Base-by-base conservation (phyloP, 92 coral and sea anemone genomes). In the Desmophyllum pertusum region DNA sequence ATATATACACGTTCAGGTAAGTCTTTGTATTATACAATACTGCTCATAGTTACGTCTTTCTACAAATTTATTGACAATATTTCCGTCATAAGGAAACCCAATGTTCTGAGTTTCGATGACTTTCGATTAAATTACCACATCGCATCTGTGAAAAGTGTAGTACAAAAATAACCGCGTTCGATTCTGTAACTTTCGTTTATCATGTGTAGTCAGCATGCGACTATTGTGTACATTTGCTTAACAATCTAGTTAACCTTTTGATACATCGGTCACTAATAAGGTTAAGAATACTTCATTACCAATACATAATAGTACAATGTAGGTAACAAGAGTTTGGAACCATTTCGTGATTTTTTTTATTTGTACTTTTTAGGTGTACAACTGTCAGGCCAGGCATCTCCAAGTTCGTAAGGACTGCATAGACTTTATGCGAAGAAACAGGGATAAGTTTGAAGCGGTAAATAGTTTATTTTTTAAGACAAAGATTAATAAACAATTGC, bases 361-460 rank as follows among this genome's bases (percentile, higher is more conserved):
- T 76, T 15, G 37, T 71, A 17, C 43, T 40, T 69, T 69, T 57
- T 59, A 96, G 99, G 93, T 96, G 18, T 89, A 92, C 61, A 86
- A 94, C 87, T 94, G 99, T 69, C 99, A 96, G 84, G 96, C 98
- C 15, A 90, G 89, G 37, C 99, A 96, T 83, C 88, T 90, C 21
- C 95, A 92, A 76, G 98, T 96, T 59, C 88, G 99, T 7, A 94
- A 94, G 77, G 95, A 96, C 53, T 96, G 99, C 79, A 96, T 96
- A n/a, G 98, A 90, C 19, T 96, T 81, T 61, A 94, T 96, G 99
- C 89, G 91, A 69, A 80, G 71, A 70, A 94, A 96, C 89, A 90
- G 94, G 83, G 94, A 86, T 45, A 90, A 73, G 76, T 96, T 96
- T 81, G 99, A 96, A 91, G 99, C 91, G 95, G 99, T 96, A 89